Conservation (phyloP, 2,113 vertebrate genomes). For the Tachysurus vachellii region DNA sequence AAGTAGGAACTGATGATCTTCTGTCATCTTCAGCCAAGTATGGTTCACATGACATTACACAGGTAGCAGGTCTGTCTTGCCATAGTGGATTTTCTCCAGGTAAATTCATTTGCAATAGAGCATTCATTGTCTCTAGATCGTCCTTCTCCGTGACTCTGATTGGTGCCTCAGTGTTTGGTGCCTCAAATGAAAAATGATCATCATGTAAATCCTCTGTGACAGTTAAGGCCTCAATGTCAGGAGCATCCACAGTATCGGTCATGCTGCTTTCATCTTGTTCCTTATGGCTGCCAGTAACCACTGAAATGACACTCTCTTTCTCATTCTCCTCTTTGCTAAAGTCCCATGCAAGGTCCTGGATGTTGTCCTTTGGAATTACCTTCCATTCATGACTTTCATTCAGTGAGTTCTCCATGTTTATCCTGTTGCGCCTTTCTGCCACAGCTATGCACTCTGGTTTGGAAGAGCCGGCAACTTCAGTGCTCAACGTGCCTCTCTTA, state of each 20-base stretch:
- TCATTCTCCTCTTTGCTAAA: not conserved
- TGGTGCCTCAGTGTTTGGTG: conserved; percentile 2
- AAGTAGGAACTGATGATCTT: not conserved
- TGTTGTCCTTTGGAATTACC: conserved; percentile 12
- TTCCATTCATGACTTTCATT: conserved; percentile 15
- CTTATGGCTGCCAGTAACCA: not conserved
- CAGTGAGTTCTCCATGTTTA: not conserved
- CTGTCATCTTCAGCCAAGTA: not conserved
- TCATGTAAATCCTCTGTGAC: conserved; percentile 19
- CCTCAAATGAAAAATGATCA: not conserved
- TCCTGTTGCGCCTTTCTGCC: conserved; percentile 21
- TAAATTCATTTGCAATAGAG: not conserved
- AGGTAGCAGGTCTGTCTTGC: not conserved
- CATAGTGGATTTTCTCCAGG: not conserved
- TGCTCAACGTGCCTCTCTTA: conserved; percentile 47
- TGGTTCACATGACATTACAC: not conserved
- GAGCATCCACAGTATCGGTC: not conserved
- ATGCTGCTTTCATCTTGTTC: conserved; percentile 18
- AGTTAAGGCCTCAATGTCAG: not conserved
- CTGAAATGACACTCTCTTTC: not conserved
- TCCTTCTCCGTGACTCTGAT: not conserved
- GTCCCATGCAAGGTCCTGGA: conserved; percentile 11
- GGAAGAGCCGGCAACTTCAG: conserved; percentile 50
- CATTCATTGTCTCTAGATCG: not conserved
- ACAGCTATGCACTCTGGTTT: conserved; percentile 27